Conservation (phyloP, 2,888 invertebrate species). For the Andrena trimmerana region DNA sequence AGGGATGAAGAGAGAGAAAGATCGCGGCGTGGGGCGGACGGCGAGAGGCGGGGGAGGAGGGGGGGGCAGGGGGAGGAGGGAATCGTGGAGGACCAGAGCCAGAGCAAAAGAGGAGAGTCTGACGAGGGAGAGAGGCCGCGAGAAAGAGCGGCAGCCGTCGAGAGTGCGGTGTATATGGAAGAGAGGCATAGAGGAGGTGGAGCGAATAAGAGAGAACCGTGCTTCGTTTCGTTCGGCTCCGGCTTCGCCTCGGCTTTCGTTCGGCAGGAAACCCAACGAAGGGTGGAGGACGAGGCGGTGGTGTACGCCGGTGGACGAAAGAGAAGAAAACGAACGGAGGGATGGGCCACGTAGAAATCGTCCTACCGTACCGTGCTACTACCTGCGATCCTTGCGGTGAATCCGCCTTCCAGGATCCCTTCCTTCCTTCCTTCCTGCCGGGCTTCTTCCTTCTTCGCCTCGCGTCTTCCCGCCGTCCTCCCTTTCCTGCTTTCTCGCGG, state of each 20-base stretch:
- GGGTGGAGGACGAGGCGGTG: slow-evolving; percentile 63
- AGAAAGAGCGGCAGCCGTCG: slow-evolving; percentile 41
- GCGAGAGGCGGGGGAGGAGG: slow-evolving; percentile 16
- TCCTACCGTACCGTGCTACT: slow-evolving; percentile 76
- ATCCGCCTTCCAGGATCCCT: slow-evolving; percentile 74
- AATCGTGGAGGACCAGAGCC: slow-evolving; percentile 50
- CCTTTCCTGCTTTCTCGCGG: slow-evolving; percentile 2
- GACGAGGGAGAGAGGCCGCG: slow-evolving; percentile 33
- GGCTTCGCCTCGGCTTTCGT: slow-evolving; percentile 73
- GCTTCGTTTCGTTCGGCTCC: slow-evolving; percentile 80
- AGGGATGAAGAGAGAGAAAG: slow-evolving; percentile 61
- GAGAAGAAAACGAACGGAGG: slow-evolving; percentile 68
- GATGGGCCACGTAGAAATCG: slow-evolving; percentile 75
- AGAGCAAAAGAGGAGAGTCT: slow-evolving; percentile 59
- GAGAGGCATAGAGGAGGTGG: slow-evolving; percentile 71
- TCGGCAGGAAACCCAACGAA: slow-evolving; percentile 70
- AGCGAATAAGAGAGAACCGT: slow-evolving; percentile 81
- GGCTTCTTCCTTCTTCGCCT: slow-evolving; percentile 52
- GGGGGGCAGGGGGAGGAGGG: slow-evolving; percentile 28
- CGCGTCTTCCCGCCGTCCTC: slow-evolving; percentile 29
- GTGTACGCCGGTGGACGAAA: slow-evolving; percentile 70
- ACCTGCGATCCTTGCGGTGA: slow-evolving; percentile 74
- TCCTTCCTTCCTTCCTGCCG: slow-evolving; percentile 74
- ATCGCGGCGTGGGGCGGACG: slow-evolving; percentile 53
- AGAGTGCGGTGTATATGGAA: slow-evolving; percentile 42